Evolutionary conservation across 2,113 vertebrate genomes (phyloP).

Genomic region (Corythornis madagascariensis): DNA sequence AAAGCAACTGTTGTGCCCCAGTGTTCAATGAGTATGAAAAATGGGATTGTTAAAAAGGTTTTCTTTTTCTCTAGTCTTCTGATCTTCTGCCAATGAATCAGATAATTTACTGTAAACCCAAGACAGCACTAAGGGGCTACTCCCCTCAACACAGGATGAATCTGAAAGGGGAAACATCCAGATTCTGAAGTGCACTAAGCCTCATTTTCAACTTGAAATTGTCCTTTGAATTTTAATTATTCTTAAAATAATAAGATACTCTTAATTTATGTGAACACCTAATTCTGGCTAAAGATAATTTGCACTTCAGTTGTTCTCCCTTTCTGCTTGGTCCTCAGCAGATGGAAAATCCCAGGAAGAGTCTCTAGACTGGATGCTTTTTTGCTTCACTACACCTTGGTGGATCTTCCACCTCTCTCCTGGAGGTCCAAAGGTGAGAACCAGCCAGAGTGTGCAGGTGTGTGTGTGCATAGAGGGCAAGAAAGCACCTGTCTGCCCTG

Average conservation of each 20-base stretch:
- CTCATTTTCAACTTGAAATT: background rate
- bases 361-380: background rate
- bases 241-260: background rate
- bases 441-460: background rate
- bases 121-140: background rate
- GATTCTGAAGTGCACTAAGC: background rate
- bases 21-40: background rate
- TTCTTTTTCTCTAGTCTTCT: background rate
- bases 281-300: slow-evolving; percentile 7
- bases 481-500: background rate
- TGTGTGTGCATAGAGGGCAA: background rate
- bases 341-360: background rate
- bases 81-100: background rate
- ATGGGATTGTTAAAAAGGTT: background rate
- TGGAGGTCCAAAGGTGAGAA: background rate
- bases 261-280: background rate
- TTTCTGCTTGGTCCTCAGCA: background rate
- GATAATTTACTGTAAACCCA: background rate
- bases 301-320: background rate
- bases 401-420: background rate
- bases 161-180: background rate
- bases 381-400: background rate
- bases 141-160: background rate
- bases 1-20: background rate
- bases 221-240: background rate